phyloP scores from a whole-genome alignment of 2,888 invertebrate genomes.

The Isoperla grammatica region DNA sequence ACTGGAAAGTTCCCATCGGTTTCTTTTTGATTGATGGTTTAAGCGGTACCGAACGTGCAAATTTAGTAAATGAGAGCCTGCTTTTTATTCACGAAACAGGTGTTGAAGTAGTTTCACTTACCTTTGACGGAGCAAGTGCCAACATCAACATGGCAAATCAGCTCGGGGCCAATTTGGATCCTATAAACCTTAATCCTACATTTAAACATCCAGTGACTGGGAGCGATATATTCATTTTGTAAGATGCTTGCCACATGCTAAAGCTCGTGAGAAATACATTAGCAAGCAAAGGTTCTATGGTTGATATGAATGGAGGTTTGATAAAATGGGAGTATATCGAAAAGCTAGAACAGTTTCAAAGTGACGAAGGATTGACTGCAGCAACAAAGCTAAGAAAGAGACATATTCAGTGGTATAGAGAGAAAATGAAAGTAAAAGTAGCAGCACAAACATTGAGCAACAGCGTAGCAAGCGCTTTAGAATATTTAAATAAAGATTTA shows the following conservation, averaged over 20 bases:
- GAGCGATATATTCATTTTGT: background rate
- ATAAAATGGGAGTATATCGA: conserved; percentile 27
- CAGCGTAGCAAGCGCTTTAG: conserved; percentile 22
- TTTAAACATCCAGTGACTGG: conserved; percentile 19
- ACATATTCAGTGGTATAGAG: conserved; percentile 21
- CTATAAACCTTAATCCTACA: conserved; percentile 5
- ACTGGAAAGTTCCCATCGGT: conserved; percentile 36
- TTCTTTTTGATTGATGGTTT: conserved; percentile 36
- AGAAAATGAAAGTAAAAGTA: conserved; percentile 3
- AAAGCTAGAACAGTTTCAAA: conserved; percentile 25
- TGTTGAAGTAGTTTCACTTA: conserved; percentile 31
- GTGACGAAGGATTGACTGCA: conserved; percentile 26
- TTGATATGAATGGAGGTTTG: conserved; percentile 19
- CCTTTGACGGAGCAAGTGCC: conserved; percentile 36
- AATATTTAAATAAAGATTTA: conserved; percentile 14
- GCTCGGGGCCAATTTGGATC: conserved; percentile 25
- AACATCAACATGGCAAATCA: conserved; percentile 31
- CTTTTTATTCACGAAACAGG: conserved; percentile 31
- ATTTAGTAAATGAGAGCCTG: conserved; percentile 33
- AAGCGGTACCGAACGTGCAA: conserved; percentile 32
- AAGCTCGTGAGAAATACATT: conserved; percentile 30
- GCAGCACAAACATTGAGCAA: conserved; percentile 21
- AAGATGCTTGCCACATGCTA: conserved; percentile 31
- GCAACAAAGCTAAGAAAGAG: conserved; percentile 26
- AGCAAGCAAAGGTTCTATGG: conserved; percentile 10